Evolutionary conservation across 2,797 vertebrate genomes (phyloP).

Genomic region (Platyrinchus mystaceus): DNA sequence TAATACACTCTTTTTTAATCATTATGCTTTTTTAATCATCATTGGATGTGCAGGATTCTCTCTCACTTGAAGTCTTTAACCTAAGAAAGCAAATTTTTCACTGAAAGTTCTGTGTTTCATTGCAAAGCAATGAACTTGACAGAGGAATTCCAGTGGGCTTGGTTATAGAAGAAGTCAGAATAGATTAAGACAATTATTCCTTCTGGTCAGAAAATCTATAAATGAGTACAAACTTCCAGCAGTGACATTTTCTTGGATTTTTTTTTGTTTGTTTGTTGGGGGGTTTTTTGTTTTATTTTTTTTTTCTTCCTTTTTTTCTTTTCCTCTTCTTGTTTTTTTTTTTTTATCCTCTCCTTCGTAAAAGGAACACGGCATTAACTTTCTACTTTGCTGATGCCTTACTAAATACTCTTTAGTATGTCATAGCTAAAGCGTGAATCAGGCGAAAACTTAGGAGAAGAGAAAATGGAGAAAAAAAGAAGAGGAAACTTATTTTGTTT

Average conservation of each 20-base stretch:
- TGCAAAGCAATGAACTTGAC: neutral
- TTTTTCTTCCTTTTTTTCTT: accelerated
- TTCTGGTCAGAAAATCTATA: neutral
- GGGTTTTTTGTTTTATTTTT: no score
- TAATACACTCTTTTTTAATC: neutral
- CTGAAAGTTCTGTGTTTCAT: neutral
- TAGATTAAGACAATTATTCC: neutral
- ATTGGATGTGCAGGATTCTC: neutral
- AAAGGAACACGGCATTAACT: neutral
- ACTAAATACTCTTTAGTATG: neutral
- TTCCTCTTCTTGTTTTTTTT: no score
- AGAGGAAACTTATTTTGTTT: neutral
- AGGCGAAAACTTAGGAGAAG: neutral
- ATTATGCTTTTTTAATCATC: neutral
- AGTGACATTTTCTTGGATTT: neutral
- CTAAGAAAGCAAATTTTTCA: neutral
- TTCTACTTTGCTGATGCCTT: neutral
- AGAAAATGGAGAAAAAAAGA: neutral
- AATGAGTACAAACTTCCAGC: neutral
- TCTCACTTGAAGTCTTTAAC: neutral
- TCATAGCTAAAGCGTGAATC: neutral
- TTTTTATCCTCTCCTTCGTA: neutral
- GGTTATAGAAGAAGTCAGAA: neutral
- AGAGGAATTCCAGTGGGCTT: neutral
- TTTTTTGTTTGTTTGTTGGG: no score